Conservation (phyloP, 1,140 invertebrate species). For the Solenopsis fugax region DNA sequence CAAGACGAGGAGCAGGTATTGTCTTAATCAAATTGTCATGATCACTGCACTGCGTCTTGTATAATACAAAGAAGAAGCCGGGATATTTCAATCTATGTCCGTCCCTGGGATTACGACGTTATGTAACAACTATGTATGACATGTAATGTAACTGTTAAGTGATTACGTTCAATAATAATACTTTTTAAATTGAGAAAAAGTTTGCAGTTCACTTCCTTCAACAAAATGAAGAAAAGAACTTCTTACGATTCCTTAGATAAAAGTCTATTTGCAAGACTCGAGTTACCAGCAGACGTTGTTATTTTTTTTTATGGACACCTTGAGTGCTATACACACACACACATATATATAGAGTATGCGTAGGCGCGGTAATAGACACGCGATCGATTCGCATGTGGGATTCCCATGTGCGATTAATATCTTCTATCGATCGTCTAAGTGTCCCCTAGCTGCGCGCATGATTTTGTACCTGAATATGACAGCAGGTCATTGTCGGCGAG, state of each 20-base stretch:
- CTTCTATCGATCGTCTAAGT: constrained; percentile 77
- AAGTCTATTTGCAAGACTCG: neutral
- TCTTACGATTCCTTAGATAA: neutral
- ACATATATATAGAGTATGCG: constrained; percentile 7
- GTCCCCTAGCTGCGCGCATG: constrained; percentile 72
- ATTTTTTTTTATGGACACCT: constrained; percentile 19
- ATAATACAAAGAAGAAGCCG: constrained; percentile 57
- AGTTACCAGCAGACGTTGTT: neutral
- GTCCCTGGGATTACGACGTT: neutral
- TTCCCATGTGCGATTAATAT: constrained; percentile 77
- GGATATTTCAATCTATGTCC: constrained; percentile 55
- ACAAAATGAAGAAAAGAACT: constrained; percentile 14
- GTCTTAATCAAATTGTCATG: constrained; percentile 31
- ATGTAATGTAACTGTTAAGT: constrained; percentile 2
- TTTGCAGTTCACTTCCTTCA: constrained; percentile 3
- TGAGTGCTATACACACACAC: constrained; percentile 22
- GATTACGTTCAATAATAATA: constrained; percentile 42
- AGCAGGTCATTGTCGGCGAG: constrained; percentile 81
- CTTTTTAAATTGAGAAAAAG: constrained; percentile 18
- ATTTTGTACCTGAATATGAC: constrained; percentile 70
- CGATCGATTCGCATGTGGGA: constrained; percentile 78
- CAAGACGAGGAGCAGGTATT: constrained; percentile 84
- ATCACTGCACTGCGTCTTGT: constrained; percentile 48
- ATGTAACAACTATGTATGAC: constrained; percentile 9
- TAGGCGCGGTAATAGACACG: constrained; percentile 11